phyloP scores from a whole-genome alignment of 2,113 vertebrate species.

The Ceyx margarethae region DNA sequence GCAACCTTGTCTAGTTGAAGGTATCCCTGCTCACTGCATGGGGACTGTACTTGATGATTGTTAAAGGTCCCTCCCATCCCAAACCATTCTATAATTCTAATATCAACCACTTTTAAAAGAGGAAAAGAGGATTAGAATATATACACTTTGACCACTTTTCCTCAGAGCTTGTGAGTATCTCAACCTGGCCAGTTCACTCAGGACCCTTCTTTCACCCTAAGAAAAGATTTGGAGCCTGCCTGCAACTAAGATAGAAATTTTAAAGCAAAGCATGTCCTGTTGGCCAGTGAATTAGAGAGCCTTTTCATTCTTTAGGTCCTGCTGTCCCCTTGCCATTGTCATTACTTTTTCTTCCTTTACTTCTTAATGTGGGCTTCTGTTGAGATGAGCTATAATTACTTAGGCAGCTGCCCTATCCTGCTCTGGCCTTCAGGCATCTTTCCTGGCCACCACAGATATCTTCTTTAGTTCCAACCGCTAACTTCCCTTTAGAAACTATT shows the following conservation, averaged over 20 bases:
- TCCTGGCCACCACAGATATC: not conserved
- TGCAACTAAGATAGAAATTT: not conserved
- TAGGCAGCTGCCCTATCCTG: not conserved
- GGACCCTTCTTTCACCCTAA: not conserved
- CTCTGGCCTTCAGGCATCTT: slow-evolving; percentile 27
- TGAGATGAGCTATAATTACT: slow-evolving; percentile 3
- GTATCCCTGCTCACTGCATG: not conserved
- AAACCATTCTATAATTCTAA: not conserved
- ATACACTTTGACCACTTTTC: not conserved
- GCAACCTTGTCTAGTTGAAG: not conserved
- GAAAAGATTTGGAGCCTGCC: not conserved
- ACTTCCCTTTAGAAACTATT: slow-evolving; percentile 34
- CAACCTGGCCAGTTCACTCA: not conserved
- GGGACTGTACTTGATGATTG: not conserved
- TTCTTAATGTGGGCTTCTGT: not conserved
- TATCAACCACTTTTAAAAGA: not conserved
- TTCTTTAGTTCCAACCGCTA: slow-evolving; percentile 21
- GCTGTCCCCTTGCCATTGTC: not conserved
- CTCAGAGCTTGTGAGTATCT: not conserved
- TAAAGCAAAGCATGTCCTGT: not conserved
- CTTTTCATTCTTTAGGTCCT: not conserved
- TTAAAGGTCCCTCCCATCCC: not conserved
- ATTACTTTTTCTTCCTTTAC: not conserved
- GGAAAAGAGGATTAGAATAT: not conserved
- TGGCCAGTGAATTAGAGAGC: not conserved